A percentile compares a stretch with the other conserved stretches of the same genome.
These are phyloP conservation scores for Salvator merianae DNA, from an alignment of 2,113 vertebrate genomes.

Conservation along the genomic window DNA sequence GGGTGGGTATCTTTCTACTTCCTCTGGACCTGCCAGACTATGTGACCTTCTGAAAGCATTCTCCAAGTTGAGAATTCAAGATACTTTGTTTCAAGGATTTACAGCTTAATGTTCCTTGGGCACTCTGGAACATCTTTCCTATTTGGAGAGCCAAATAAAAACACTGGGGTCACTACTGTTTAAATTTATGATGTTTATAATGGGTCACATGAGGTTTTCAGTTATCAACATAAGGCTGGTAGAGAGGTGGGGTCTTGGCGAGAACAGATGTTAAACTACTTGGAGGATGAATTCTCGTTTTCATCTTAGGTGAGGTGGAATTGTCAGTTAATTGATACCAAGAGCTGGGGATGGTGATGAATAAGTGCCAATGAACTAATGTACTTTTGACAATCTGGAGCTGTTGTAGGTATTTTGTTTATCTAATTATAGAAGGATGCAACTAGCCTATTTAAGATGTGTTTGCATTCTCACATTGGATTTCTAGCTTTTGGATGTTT, in stretches of 20 bases:
- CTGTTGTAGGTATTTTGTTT: not conserved
- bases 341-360: not conserved
- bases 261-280: too few relatives aligned
- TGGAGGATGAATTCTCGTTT: not conserved
- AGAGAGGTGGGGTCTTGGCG: not conserved
- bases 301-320: not conserved
- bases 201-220: not conserved
- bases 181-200: not conserved
- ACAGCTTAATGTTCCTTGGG: not conserved
- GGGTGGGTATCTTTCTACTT: not conserved
- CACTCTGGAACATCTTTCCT: not conserved
- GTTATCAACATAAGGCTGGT: not conserved
- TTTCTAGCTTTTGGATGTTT: not conserved
- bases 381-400: not conserved
- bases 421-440: not conserved
- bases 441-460: not conserved
- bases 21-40: not conserved
- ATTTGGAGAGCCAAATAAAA: not conserved
- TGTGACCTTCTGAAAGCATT: not conserved
- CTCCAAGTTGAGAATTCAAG: not conserved
- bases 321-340: not conserved
- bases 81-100: not conserved
- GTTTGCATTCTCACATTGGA: not conserved
- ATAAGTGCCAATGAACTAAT: not conserved
- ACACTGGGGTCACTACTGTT: not conserved